These are phyloP conservation scores for Camelus dromedarius DNA, from an alignment of 2,113 vertebrate genomes.

Conservation along the genomic window DNA sequence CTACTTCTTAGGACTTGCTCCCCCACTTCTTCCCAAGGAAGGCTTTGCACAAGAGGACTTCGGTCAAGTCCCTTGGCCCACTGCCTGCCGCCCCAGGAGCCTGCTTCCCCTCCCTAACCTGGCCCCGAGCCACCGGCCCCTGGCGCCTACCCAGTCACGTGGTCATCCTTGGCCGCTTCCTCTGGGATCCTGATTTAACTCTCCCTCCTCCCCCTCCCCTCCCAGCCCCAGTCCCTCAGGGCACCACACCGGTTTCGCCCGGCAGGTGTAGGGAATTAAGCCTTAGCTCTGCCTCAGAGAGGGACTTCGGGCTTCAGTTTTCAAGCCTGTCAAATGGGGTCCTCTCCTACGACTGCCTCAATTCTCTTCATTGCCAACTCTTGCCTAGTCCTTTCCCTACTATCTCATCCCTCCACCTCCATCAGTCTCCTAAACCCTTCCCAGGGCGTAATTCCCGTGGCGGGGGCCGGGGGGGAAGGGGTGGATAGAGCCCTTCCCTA, in stretches of 20 bases:
- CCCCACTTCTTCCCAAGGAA: conserved; percentile 26
- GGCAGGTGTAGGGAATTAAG: background rate
- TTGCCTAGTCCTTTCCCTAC: background rate
- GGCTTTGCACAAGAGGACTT: background rate
- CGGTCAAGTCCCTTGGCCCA: background rate
- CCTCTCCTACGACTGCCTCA: background rate
- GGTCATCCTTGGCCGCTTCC: conserved; percentile 24
- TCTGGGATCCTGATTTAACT: conserved; percentile 30
- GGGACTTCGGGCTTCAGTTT: background rate
- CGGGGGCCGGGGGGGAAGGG: accelerated
- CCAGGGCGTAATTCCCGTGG: background rate
- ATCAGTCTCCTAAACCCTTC: background rate
- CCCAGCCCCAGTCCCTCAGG: background rate
- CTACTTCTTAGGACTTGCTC: background rate
- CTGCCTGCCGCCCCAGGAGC: background rate
- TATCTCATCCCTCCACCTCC: accelerated
- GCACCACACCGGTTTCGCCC: background rate
- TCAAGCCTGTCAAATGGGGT: background rate
- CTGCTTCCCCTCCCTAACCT: background rate
- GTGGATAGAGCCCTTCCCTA: background rate
- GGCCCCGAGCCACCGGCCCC: background rate
- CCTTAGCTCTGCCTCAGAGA: no score
- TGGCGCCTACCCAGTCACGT: conserved; percentile 37
- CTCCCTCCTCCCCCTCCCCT: background rate
- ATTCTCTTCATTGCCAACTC: background rate